Base-by-base conservation (phyloP, 1,140 invertebrate species). In the Epicauta chinensis region DNA sequence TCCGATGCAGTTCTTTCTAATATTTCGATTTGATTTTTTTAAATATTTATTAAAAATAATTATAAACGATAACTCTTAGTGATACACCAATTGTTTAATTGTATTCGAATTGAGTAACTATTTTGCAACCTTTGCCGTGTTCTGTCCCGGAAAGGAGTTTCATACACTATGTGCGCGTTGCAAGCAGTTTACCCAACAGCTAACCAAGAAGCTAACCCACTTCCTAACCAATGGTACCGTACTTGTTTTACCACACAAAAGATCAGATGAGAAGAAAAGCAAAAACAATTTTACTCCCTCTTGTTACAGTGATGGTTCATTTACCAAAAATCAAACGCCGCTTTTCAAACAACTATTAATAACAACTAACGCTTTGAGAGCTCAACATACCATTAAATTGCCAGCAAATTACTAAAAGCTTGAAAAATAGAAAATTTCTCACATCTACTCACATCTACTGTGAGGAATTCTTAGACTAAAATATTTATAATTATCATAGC, bases 201-300 rank as follows among this genome's bases (percentile, higher is more conserved):
- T 69, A 69, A 68, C 66, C 67, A 62, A 69, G 54, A 42, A 59
- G 52, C 56, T 69, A 69, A 68, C 66, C 67, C 64, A 69, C 66
- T 69, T 69, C 64, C 58, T 65, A 63, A 58, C 61, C 60, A 64
- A 65, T 65, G 55, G 62, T 61, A 62, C 61, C 58, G 56, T 63
- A 59, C 59, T 11, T 34, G 12, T 34, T 34, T 34, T 11, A 34
- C 12, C 12, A n/a, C n/a, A n/a, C 32, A 34, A 34, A 34, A n/a
- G 32, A 34, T 4, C 23, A 23, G 23, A 23, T 23, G 23, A 23
- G 7, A 23, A 23, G 23, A 23, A 23, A 23, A 23, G 23, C 23
- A 23, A 23, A 23, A 23, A 23, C 23, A 23, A 23, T 23, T 23
- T 23, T 23, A 23, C 23, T 23, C 23, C 23, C 23, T 23, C 23